A percentile compares a stretch with the other conserved stretches of the same genome.
phyloP scores from a whole-genome alignment of 92 coral and sea anemone species.

The Parazoanthus atlanticus region DNA sequence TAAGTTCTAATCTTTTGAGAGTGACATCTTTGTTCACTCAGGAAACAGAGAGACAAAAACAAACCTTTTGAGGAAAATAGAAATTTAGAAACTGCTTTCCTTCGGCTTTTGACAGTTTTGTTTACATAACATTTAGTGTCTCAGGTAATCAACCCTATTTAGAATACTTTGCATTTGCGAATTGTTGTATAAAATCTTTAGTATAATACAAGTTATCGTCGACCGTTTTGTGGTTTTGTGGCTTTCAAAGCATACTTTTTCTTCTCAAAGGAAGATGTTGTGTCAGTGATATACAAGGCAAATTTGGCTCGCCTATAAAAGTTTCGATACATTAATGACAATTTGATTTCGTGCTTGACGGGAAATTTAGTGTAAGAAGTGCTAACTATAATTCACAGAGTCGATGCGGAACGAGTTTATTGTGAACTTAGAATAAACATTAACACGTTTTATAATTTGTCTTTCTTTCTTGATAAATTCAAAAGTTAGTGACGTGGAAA shows the following conservation, averaged over 20 bases:
- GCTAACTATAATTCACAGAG: constrained; percentile 6
- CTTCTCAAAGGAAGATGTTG: constrained; percentile 38
- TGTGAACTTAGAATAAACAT: constrained; percentile 46
- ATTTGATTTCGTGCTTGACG: not conserved
- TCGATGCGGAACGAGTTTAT: constrained; percentile 49
- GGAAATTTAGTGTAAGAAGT: constrained; percentile 12
- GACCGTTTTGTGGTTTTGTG: constrained; percentile 36
- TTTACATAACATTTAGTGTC: constrained; percentile 1
- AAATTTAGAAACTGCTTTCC: constrained; percentile 19
- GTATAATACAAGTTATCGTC: constrained; percentile 37
- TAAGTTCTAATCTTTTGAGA: constrained; percentile 41
- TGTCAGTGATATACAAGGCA: constrained; percentile 36
- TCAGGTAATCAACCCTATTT: not conserved
- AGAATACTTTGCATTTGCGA: constrained; percentile 6
- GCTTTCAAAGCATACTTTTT: constrained; percentile 46
- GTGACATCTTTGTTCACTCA: constrained; percentile 39
- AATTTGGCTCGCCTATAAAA: constrained; percentile 27
- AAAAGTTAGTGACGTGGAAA: constrained; percentile 54
- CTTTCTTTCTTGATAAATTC: constrained; percentile 45
- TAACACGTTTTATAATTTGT: constrained; percentile 44
- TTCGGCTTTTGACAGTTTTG: not conserved
- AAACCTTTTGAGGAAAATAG: constrained; percentile 20
- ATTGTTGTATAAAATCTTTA: constrained; percentile 31
- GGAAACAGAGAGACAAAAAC: constrained; percentile 41
- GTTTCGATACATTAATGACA: constrained; percentile 34